A percentile compares a stretch with the other conserved stretches of the same genome.
phyloP scores from a whole-genome alignment of 2,888 invertebrate genomes.

The Agrilus biguttatus region DNA sequence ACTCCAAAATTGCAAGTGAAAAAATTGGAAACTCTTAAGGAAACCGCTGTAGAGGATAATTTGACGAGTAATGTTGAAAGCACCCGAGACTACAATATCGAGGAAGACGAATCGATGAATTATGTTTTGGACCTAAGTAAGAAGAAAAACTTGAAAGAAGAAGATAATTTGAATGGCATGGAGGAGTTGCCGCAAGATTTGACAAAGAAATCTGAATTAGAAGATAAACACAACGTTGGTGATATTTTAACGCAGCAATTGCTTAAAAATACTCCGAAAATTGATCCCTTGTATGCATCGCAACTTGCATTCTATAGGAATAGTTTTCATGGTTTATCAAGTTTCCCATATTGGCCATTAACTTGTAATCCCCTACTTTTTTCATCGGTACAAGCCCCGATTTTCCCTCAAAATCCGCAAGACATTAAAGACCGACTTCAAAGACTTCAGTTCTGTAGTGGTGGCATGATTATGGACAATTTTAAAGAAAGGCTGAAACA shows the following conservation, averaged over 20 bases:
- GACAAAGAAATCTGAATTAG: constrained; percentile 29
- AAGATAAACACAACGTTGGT: constrained; percentile 14
- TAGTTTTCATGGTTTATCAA: constrained; percentile 25
- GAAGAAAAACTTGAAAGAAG: constrained; percentile 36
- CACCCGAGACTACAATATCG: constrained; percentile 13
- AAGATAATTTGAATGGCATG: constrained; percentile 12
- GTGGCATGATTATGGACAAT: constrained; percentile 43
- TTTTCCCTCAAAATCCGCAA: constrained; percentile 40
- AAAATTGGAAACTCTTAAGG: constrained; percentile 46
- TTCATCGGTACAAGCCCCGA: constrained; percentile 37
- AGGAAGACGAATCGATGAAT: constrained; percentile 24
- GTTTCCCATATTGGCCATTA: constrained; percentile 31
- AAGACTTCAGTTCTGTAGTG: constrained; percentile 54
- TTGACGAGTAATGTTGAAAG: constrained; percentile 33
- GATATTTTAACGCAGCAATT: constrained; percentile 52
- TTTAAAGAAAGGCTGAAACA: constrained; percentile 18
- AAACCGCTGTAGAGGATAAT: constrained; percentile 36
- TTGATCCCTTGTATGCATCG: constrained; percentile 47
- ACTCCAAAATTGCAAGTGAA: constrained; percentile 32
- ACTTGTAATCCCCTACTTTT: constrained; percentile 52
- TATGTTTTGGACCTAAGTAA: constrained; percentile 69
- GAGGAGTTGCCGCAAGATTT: constrained; percentile 33
- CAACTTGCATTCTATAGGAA: constrained; percentile 46
- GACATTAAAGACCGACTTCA: constrained; percentile 56
- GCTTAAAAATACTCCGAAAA: constrained; percentile 45